Percentiles rank a stretch among this genome's conserved stretches.
These are phyloP conservation scores for Cinclus mexicanus DNA, from an alignment of 2,113 vertebrate genomes.

Conservation along the genomic window DNA sequence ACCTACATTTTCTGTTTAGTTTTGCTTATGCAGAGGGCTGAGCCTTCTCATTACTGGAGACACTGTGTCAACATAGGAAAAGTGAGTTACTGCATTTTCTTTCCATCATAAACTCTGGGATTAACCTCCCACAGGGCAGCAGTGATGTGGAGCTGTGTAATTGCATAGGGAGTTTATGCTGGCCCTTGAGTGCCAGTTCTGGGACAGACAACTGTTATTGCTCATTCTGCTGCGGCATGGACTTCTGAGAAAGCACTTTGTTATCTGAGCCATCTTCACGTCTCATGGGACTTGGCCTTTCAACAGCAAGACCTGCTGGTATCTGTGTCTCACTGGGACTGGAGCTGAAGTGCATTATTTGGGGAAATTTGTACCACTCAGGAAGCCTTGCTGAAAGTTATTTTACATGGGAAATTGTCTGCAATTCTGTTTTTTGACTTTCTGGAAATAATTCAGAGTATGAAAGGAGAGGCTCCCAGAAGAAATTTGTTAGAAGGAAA, in stretches of 20 bases:
- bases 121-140: neutral
- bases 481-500: neutral
- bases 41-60: neutral
- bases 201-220: neutral
- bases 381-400: neutral
- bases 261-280: neutral
- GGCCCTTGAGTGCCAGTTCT: neutral
- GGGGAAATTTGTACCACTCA: neutral
- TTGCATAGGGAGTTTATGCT: neutral
- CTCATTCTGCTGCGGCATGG: neutral
- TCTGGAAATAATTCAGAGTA: neutral
- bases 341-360: neutral
- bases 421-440: neutral
- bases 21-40: neutral
- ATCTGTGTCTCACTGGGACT: neutral
- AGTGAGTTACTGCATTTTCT: conserved; percentile 13
- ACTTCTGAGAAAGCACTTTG: neutral
- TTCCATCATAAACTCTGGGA: neutral
- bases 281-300: neutral
- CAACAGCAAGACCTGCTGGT: neutral
- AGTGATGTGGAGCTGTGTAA: neutral
- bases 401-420: neutral
- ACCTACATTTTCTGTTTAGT: neutral
- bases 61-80: conserved; percentile 3
- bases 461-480: neutral